Evolutionary conservation across 1,140 invertebrate genomes (phyloP), one percentile per base, ranked within the genome.

Genomic region (Cherax quadricarinatus): DNA sequence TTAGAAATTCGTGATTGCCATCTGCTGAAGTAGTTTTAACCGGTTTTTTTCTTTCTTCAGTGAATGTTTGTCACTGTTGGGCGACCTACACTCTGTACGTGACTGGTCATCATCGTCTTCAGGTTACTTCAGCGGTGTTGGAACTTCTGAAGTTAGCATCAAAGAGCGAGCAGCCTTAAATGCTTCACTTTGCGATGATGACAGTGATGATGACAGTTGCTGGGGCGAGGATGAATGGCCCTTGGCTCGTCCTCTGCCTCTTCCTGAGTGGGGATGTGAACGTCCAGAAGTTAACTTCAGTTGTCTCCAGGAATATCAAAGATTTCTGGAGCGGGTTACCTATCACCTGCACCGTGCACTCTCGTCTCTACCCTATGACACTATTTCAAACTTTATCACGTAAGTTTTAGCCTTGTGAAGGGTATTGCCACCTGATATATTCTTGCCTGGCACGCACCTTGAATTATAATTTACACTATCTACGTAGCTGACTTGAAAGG

Each of bases 251-350:
- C 97, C 97, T 88, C 95, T 97, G 86, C 97, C 97, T 73, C 95
- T 97, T 82, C 97, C 97, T 90, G 95, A 96, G 94, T 97, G 97
- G 96, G 95, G 95, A 94, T 95, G 95, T 93, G 94, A 93, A 94
- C 95, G 94, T 95, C 96, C 97, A 94, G 96, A 97, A 94, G 96
- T 98, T 96, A 95, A 97, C 95, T 99, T 98, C 95, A 97, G 98
- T 95, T 98, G 97, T 62, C 96, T 98, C 93, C 97, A 97, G 94
- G 98, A 98, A 94, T 98, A 98, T 95, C 95, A 98, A 70, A 96
- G 95, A 96, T 96, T 93, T 81, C 41, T 90, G n/a, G 53, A 51
- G 0, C 53, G 88, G 0, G 90, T 91, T 12, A 51, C 53, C 51
- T 18, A 89, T 16, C 86, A 93, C 14, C 92, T 93, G 14, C 81